phyloP scores from a whole-genome alignment of 2,888 invertebrate genomes.

The Biston stratarius region DNA sequence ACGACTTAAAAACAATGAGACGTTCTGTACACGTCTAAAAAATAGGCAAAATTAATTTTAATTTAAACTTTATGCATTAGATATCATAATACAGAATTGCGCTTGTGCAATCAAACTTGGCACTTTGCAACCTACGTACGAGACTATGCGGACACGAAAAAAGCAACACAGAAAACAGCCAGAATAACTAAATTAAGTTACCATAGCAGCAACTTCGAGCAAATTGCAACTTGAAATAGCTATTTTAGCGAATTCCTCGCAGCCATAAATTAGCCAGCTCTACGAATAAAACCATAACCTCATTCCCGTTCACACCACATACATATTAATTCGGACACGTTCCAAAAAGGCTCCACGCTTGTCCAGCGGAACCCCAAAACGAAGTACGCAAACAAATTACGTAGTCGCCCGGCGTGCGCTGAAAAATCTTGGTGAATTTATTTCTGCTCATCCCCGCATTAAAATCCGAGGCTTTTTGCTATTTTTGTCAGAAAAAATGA shows the following conservation, averaged over 20 bases:
- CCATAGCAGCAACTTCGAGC: not conserved
- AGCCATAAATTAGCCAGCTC: slow-evolving; percentile 38
- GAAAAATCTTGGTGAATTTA: slow-evolving; percentile 78
- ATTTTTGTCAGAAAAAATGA: slow-evolving; percentile 55
- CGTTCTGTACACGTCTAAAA: too few relatives aligned
- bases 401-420: slow-evolving; percentile 67
- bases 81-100: too few relatives aligned
- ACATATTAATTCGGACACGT: slow-evolving; percentile 44
- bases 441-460: slow-evolving; percentile 68
- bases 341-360: slow-evolving; percentile 35
- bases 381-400: slow-evolving; percentile 66
- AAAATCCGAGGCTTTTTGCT: slow-evolving; percentile 66
- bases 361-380: slow-evolving; percentile 49
- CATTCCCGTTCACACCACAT: slow-evolving; percentile 39
- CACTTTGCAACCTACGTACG: too few relatives aligned
- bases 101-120: too few relatives aligned
- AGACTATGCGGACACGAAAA: too few relatives aligned
- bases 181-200: not conserved
- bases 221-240: slow-evolving; percentile 13
- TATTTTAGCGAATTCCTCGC: slow-evolving; percentile 19
- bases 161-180: not conserved
- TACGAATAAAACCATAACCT: slow-evolving; percentile 43
- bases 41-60: too few relatives aligned
- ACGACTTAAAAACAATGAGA: too few relatives aligned
- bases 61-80: too few relatives aligned